Percentiles rank a stretch among this genome's conserved stretches.
phyloP scores from a whole-genome alignment of 2,888 invertebrate genomes.

The Gonocerus acuteangulatus region DNA sequence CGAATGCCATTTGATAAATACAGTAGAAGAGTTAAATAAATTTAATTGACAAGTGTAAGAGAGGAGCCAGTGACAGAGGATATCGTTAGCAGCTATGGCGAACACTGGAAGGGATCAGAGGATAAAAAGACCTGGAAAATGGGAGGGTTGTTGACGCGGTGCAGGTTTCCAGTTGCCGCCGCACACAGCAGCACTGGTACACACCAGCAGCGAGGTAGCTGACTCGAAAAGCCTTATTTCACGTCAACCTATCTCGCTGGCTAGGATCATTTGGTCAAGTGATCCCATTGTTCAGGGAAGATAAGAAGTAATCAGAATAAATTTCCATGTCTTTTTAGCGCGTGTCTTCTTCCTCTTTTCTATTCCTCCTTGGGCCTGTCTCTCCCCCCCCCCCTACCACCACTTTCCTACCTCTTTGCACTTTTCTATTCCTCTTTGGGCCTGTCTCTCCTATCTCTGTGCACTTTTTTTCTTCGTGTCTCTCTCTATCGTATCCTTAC shows the following conservation, averaged over 20 bases:
- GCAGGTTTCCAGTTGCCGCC: too few species aligned
- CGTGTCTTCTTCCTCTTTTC: conserved; percentile 18
- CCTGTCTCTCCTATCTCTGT: conserved; percentile 35
- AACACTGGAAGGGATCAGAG: not conserved
- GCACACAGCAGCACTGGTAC: too few species aligned
- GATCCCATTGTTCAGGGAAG: conserved; percentile 15
- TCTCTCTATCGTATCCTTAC: conserved; percentile 3
- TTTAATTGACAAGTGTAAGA: not conserved
- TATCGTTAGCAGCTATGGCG: not conserved
- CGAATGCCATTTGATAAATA: too few species aligned
- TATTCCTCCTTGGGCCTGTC: not conserved
- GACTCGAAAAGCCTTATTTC: conserved; percentile 22
- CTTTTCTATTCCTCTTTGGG: conserved; percentile 40
- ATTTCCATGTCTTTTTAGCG: conserved; percentile 18
- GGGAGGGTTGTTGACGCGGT: not conserved
- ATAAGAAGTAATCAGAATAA: conserved; percentile 27
- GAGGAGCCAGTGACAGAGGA: not conserved
- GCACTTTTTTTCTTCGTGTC: conserved; percentile 27
- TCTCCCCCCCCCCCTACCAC: not conserved
- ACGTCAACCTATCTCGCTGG: conserved; percentile 14
- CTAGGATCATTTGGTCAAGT: conserved; percentile 21
- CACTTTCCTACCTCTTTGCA: conserved; percentile 35
- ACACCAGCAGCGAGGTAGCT: not conserved
- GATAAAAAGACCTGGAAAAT: not conserved
- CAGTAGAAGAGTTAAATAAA: not conserved